A percentile compares a stretch with the other conserved stretches of the same genome.
phyloP scores from a whole-genome alignment of 2,888 invertebrate species.

The Brachynemurus nebulosus region DNA sequence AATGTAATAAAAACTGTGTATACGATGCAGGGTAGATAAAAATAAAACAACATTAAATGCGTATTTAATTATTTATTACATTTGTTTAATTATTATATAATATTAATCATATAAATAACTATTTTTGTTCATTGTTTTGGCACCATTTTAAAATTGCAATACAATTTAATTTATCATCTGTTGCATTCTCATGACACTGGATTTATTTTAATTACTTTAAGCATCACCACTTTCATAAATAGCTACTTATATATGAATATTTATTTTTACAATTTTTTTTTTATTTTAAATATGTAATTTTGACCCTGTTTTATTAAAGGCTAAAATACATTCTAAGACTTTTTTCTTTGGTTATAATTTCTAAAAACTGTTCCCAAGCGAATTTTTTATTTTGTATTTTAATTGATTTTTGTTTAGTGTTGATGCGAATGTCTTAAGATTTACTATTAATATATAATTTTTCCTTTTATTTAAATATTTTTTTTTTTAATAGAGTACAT shows the following conservation, averaged over 20 bases:
- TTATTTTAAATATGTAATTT: conserved; percentile 24
- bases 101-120: conserved; percentile 11
- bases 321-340: conserved; percentile 21
- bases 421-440: neutral
- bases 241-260: conserved; percentile 10
- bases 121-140: conserved; percentile 6
- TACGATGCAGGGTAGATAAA: too few relatives aligned
- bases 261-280: conserved; percentile 1
- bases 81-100: conserved; percentile 7
- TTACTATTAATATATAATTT: neutral
- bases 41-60: too few relatives aligned
- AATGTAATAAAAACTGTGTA: too few relatives aligned
- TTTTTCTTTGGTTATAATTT: conserved; percentile 10
- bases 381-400: conserved; percentile 1
- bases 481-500: neutral
- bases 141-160: neutral
- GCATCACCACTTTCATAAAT: conserved; percentile 4
- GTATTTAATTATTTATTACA: too few relatives aligned
- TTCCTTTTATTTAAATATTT: neutral
- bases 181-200: neutral
- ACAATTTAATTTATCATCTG: too few relatives aligned
- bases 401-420: neutral
- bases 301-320: conserved; percentile 35
- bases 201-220: neutral
- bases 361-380: conserved; percentile 10